These are phyloP conservation scores for Mormyrops attenuatus DNA, from an alignment of 2,797 vertebrate genomes.

Conservation along the genomic window DNA sequence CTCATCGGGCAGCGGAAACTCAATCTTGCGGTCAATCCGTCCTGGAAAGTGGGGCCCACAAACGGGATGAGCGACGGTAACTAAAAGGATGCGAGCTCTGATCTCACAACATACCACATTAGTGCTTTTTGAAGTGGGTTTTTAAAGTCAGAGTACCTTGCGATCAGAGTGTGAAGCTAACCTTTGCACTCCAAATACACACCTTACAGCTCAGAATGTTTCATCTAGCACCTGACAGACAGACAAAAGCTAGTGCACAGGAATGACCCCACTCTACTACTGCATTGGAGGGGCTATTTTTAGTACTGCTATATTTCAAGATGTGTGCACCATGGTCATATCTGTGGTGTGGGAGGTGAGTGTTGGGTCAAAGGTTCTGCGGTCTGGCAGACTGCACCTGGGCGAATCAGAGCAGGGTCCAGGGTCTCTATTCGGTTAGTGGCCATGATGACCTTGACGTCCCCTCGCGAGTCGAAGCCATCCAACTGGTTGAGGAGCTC, in stretches of 20 bases:
- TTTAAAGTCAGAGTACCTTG: not conserved
- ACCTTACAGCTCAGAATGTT: not conserved
- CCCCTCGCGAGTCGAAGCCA: constrained; percentile 91
- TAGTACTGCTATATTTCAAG: not conserved
- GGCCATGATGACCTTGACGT: constrained; percentile 98
- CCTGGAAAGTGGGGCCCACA: constrained; percentile 53
- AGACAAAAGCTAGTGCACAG: not conserved
- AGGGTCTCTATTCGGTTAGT: constrained; percentile 96
- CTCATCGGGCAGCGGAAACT: constrained; percentile 91
- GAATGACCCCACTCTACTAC: not conserved
- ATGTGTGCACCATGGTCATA: not conserved
- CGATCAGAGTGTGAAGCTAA: not conserved
- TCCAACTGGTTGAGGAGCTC: constrained; percentile 94
- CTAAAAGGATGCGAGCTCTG: not conserved
- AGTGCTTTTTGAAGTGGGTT: not conserved
- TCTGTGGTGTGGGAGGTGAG: not conserved
- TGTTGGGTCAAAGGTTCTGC: not conserved
- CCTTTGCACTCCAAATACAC: not conserved
- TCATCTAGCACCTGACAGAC: constrained; percentile 3
- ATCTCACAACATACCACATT: not conserved
- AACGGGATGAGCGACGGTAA: not conserved
- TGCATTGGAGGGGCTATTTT: not conserved
- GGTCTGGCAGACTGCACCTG: constrained; percentile 60
- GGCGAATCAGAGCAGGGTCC: constrained; percentile 92
- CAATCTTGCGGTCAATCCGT: constrained; percentile 92